Base-by-base conservation (phyloP, 2,888 invertebrate species). In the Platycheirus rosarum region DNA sequence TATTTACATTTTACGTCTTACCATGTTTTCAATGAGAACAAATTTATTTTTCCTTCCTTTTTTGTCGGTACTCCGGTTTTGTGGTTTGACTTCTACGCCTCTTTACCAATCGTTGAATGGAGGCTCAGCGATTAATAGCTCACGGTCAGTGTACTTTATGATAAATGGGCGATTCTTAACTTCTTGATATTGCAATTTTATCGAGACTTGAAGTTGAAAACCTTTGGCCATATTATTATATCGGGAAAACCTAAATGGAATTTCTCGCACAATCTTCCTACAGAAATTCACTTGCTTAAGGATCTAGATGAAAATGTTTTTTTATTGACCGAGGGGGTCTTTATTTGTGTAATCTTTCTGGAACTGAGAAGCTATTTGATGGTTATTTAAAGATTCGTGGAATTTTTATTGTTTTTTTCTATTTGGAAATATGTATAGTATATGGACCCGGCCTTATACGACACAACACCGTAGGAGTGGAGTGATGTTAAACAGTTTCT, bases 101-200 rank as follows among this genome's bases (percentile, higher is more conserved):
- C 37, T 73, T 82, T 82, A 82, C 82, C 82, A 82, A 62, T 77
- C 71, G 73, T 51, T 68, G 49, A 68, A 77, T 6, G 71, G 82
- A 16, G 71, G 82, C 20, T 76, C 85, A 71, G 85, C 66, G 85
- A 63, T 70, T 7, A 71, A 80, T 87, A 88, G 88, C 86, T 88
- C 88, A 88, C 88, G 88, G 86, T 88, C 88, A 42, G 86, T 86
- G 85, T 85, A 88, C 85, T 85, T 86, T 88, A 90, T 89, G 84
- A 89, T 88, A 62, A 88, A 89, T 76, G 89, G 89, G 71, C 87
- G 89, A 37, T 77, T 71, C 35, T 77, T 71, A 46, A 82, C 66
- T 82, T 82, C 82, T 68, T 71, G 71, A 57, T 73, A 73, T 55
- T 77, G 71, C 32, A 73, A 82, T 69, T 82, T 82, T n/a, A 73